A percentile compares a stretch with the other conserved stretches of the same genome.
Conservation (phyloP, 2,113 vertebrate genomes). For the Indri indri region DNA sequence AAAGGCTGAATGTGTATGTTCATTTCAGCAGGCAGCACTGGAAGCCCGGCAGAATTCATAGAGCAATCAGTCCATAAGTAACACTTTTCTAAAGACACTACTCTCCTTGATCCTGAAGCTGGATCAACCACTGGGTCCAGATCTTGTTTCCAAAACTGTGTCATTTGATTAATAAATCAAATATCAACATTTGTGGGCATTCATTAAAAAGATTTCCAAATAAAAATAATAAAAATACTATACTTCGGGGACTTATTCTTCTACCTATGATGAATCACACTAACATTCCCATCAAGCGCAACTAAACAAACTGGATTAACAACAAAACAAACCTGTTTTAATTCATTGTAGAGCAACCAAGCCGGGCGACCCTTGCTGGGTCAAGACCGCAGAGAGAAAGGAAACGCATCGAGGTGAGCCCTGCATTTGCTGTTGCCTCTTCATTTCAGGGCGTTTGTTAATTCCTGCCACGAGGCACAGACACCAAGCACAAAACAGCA, state of each 20-base stretch:
- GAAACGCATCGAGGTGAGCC: not conserved
- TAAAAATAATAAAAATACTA: not conserved
- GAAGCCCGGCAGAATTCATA: not conserved
- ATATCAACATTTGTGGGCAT: not conserved
- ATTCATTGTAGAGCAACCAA: not conserved
- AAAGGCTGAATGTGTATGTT: slow-evolving; percentile 11
- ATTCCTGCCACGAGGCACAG: not conserved
- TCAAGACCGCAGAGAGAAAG: not conserved
- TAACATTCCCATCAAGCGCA: not conserved
- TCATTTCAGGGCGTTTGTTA: not conserved
- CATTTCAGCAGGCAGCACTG: not conserved
- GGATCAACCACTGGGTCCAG: not conserved
- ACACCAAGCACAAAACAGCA: not conserved
- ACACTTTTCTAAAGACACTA: not conserved
- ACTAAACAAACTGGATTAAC: not conserved
- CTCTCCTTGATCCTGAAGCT: not conserved
- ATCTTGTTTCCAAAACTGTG: not conserved
- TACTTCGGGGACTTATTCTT: not conserved
- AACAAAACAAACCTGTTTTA: not conserved
- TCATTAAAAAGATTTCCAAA: not conserved
- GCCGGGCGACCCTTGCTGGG: not conserved
- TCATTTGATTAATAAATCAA: not conserved
- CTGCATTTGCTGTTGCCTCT: not conserved
- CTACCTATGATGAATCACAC: not conserved
- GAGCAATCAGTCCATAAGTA: not conserved